Percentiles rank a stretch among this genome's conserved stretches.
phyloP scores from a whole-genome alignment of 2,888 invertebrate genomes.

The Geotrupes spiniger region DNA sequence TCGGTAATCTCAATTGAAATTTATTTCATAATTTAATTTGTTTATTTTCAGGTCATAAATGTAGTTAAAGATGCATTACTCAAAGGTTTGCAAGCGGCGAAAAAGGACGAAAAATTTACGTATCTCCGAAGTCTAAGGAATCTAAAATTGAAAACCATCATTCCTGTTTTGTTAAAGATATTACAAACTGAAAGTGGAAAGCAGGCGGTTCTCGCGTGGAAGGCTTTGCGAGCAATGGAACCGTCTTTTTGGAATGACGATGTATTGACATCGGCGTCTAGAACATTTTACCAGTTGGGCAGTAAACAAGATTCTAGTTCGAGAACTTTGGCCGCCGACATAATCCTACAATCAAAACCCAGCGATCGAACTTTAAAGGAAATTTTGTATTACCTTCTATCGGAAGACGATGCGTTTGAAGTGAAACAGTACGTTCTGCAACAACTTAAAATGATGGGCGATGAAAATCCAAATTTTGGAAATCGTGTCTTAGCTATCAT shows the following conservation, averaged over 20 bases:
- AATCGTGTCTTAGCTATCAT: constrained; percentile 48
- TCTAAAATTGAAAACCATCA: constrained; percentile 58
- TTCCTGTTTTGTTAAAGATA: constrained; percentile 59
- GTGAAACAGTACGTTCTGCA: constrained; percentile 65
- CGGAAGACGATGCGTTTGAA: constrained; percentile 59
- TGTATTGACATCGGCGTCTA: constrained; percentile 53
- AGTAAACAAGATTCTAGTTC: constrained; percentile 65
- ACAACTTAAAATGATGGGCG: constrained; percentile 58
- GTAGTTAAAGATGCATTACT: constrained; percentile 46
- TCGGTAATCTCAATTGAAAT: too few relatives aligned
- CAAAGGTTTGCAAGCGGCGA: constrained; percentile 42
- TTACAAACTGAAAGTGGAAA: constrained; percentile 54
- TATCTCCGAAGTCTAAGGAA: constrained; percentile 70
- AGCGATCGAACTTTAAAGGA: constrained; percentile 54
- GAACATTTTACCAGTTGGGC: constrained; percentile 60
- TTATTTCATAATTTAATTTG: background rate
- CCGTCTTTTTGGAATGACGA: constrained; percentile 42
- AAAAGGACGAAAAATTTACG: constrained; percentile 57
- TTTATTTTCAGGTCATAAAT: constrained; percentile 40
- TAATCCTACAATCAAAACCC: constrained; percentile 62
- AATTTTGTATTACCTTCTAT: constrained; percentile 47
- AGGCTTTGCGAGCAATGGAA: constrained; percentile 60
- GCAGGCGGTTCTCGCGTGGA: constrained; percentile 65
- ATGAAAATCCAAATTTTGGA: constrained; percentile 52
- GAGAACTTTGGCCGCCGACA: constrained; percentile 67